Base-by-base conservation (phyloP, 92 coral and sea anemone genomes). In the Zoanthus sociatus region DNA sequence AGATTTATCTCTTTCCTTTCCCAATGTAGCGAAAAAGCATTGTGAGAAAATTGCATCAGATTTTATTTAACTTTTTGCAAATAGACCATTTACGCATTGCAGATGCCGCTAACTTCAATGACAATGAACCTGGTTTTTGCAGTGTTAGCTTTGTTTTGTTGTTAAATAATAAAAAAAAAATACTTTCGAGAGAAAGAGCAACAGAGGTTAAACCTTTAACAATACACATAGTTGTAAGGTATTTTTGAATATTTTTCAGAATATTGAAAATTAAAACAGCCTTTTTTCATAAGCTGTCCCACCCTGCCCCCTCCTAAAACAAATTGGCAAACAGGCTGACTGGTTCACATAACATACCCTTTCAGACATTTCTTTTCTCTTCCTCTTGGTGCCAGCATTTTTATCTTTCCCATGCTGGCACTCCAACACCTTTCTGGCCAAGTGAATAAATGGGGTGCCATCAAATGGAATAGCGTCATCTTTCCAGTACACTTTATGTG, bases 281-380 rank as follows among this genome's bases (percentile, higher is more conserved):
- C 44, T 32, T 42, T 16, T 69, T 71, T 71, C 44, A 69, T 0
- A 69, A 69, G 74, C 74, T 14, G 46, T 69, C 50, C 76, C 76
- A 33, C 50, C 50, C 76, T 71, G 50, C 51, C 51, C 51, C 76
- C 75, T 42, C 51, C 76, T 71, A 71, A 71, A 71, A 37, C 76
- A 71, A 71, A 71, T 71, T 37, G 47, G 76, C 76, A 32, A 71
- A 71, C 45, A 33, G 76, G 76, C 76, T 37, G 76, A 71, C 76
- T 32, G 53, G 50, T 71, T 71, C 16, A 37, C 18, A 18, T 71
- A 70, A 71, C 51, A 11, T 71, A 71, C 76, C 76, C 76, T 71
- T 71, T 71, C 76, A 71, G 50, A 71, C 76, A 71, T 20, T 71
- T 71, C 76, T 69, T 69, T 69, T 69, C 73, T 69, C 73, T 69